Percentiles rank a stretch among this genome's conserved stretches.
These are phyloP conservation scores for Aricia agestis DNA, from an alignment of 1,140 invertebrate genomes.

Conservation along the genomic window DNA sequence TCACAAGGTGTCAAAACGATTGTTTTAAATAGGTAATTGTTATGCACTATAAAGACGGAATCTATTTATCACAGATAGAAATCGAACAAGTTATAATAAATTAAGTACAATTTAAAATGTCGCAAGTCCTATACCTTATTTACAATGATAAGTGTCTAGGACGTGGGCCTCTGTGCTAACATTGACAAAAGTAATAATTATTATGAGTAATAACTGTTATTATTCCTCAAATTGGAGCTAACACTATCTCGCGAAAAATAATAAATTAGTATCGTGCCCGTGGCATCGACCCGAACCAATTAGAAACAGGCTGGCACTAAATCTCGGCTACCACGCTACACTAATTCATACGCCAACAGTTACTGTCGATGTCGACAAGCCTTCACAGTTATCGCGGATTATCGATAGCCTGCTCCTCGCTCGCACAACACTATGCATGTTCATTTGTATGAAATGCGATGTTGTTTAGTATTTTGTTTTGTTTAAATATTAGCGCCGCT, in stretches of 20 bases:
- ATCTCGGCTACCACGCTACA: constrained; percentile 72
- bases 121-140: neutral
- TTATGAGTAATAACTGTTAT: neutral
- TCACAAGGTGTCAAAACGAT: constrained; percentile 13
- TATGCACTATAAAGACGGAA: neutral
- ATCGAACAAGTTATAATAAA: neutral
- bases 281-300: constrained; percentile 65
- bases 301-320: constrained; percentile 62
- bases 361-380: constrained; percentile 55
- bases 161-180: neutral
- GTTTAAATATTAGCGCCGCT: neutral
- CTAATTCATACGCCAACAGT: constrained; percentile 67
- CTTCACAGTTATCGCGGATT: constrained; percentile 53
- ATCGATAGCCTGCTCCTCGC: constrained; percentile 46
- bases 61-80: constrained; percentile 1
- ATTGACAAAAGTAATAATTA: neutral
- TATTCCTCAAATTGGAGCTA: neutral
- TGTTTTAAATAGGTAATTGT: constrained; percentile 5
- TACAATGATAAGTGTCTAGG: neutral
- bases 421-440: constrained; percentile 25
- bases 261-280: constrained; percentile 66
- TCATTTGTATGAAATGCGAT: constrained; percentile 5
- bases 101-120: neutral
- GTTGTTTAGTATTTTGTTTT: neutral
- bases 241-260: constrained; percentile 59